Percentiles rank a stretch among this genome's conserved stretches.
These are phyloP conservation scores for Megalonaias nervosa DNA, from an alignment of 1,140 invertebrate genomes.

Conservation along the genomic window DNA sequence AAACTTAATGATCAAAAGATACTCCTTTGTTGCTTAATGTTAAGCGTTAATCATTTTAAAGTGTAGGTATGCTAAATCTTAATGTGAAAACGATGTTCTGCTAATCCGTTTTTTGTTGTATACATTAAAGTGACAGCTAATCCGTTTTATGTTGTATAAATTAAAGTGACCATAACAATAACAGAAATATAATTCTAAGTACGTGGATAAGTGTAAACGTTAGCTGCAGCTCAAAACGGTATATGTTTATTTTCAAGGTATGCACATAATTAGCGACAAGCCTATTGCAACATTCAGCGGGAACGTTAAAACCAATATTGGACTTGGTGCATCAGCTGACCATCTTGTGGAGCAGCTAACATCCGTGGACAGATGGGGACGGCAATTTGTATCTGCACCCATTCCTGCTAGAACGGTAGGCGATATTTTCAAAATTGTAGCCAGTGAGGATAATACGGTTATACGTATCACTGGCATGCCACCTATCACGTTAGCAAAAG, in stretches of 20 bases:
- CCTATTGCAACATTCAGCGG: conserved; percentile 52
- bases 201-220: no score
- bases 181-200: no score
- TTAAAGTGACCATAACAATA: no score
- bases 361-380: conserved; percentile 57
- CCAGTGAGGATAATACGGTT: conserved; percentile 38
- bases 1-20: no score
- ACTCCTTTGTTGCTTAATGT: no score
- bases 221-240: no score
- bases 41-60: no score
- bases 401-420: conserved; percentile 43
- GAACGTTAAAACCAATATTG: conserved; percentile 46
- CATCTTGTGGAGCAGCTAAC: conserved; percentile 60
- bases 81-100: no score
- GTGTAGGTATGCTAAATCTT: no score
- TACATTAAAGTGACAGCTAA: no score
- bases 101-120: no score
- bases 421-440: conserved; percentile 46
- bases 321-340: conserved; percentile 34
- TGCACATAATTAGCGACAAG: conserved; percentile 38
- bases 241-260: conserved; percentile 35
- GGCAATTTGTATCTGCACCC: conserved; percentile 47
- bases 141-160: no score
- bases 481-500: conserved; percentile 28
- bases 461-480: conserved; percentile 25